Evolutionary conservation across 2,113 vertebrate genomes (phyloP).

Genomic region (Cheilinus undulatus): DNA sequence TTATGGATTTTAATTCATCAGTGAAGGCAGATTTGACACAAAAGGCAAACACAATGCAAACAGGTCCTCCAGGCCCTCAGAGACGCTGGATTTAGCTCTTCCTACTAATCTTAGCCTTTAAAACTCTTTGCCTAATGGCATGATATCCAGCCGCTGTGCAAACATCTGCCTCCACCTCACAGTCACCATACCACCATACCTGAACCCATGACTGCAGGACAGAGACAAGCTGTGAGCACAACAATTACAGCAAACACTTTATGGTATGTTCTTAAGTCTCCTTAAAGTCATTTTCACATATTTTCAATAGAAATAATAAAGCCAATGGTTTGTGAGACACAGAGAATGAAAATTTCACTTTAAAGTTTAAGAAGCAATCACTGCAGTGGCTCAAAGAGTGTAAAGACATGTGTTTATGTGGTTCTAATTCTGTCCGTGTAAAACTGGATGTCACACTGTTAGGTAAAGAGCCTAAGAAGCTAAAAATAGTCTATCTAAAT

Average conservation of each 20-base stretch:
- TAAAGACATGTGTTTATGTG: background rate
- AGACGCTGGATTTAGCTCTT: background rate
- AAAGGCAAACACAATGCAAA: too few relatives aligned
- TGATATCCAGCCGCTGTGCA: background rate
- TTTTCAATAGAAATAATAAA: background rate
- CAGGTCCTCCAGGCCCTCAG: too few relatives aligned
- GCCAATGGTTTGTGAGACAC: background rate
- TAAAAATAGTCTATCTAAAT: slow-evolving; percentile 30
- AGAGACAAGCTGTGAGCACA: background rate
- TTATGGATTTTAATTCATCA: too few relatives aligned
- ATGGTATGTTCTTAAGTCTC: too few relatives aligned
- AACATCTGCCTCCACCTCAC: too few relatives aligned
- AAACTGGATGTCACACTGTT: background rate
- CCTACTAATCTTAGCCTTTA: slow-evolving; percentile 16
- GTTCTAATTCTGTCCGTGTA: background rate
- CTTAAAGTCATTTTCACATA: background rate
- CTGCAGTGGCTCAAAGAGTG: background rate
- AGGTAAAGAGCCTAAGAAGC: slow-evolving; percentile 39
- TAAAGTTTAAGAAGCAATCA: background rate
- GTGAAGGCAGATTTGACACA: too few relatives aligned
- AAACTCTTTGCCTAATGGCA: slow-evolving; percentile 20
- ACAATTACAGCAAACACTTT: background rate
- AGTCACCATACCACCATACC: too few relatives aligned
- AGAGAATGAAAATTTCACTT: background rate
- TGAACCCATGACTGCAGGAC: background rate